Base-by-base conservation (phyloP, 2,113 vertebrate genomes). In the Melanerpes formicivorus region DNA sequence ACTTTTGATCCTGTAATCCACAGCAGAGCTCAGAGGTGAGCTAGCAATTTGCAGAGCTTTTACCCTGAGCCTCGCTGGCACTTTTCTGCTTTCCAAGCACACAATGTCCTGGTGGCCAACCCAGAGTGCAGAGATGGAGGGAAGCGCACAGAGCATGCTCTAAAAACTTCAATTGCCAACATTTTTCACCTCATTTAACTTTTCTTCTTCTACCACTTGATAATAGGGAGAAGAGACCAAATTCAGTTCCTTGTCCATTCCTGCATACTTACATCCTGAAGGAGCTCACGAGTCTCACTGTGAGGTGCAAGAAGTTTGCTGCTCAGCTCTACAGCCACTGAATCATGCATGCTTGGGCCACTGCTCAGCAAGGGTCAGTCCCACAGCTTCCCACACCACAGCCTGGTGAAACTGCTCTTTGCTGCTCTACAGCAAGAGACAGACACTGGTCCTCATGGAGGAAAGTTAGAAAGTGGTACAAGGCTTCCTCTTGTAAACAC, bases 1-100 rank as follows among this genome's bases (percentile, higher is more conserved):
- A 89, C 87, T 93, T 97, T 78, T 96, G 95, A 97, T 96, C 94
- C 95, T 71, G 48, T 96, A 96, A 97, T 95, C 94, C 93, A 90
- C 77, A 90, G 59, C 84, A 91, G 70, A 91, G 89, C 89, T 96
- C 78, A 95, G 88, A 95, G 91, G 88, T 96, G 93, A 97, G 93
- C 86, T 90, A 80, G 89, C 91, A 96, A 95, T 96, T 96, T 96
- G 79, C 91, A 93, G 89, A 95, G 93, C 87, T 94, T 96, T 96
- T 63, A 93, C 30, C 37, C 76, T 92, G 84, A 96, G 95, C 60
- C 78, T 84, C 74, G 79, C 79, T 89, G 88, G 75, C 73, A 66
- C 88, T 96, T 89, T 82, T 71, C 59, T 89, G 52, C 60, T 89
- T 18, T 90, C 95, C 75, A 69, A 88, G 87, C 71, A 84, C 60